Base-by-base conservation (phyloP, 2,113 vertebrate genomes). In the Gallinago undulata region DNA sequence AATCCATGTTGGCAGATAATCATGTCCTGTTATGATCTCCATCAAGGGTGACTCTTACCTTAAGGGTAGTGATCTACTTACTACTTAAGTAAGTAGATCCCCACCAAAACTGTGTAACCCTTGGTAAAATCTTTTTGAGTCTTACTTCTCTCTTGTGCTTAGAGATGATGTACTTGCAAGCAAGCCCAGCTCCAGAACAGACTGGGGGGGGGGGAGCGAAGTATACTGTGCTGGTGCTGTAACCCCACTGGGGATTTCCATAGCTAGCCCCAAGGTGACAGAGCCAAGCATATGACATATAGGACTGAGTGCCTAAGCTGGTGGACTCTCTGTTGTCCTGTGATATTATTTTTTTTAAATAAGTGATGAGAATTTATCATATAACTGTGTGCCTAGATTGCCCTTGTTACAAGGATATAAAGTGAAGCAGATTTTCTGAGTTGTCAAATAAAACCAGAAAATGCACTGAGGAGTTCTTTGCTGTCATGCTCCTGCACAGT, bases 1-100 rank as follows among this genome's bases (percentile, higher is more conserved):
- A 93, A 95, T 82, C 10, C 2, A 3, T 24, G 43, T 27, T 93
- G 87, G 35, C 90, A 95, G 69, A 19, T 89, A 93, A 84, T 93
- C 81, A 78, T 64, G n/a, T 84, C 19, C 35, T 91, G 81, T 93
- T 91, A 89, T 5, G 6, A 84, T 94, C 81, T 91, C 28, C 56
- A 56, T 33, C 15, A 16, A 70, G 51, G 68, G 1, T 50, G 31
- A 77, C 47, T 47, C 59, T 87, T 87, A 48, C 73, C 72, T 62
- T 87, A 45, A 4, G 50, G 45, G 3, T 9, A 59, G 11, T 16
- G 28, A 37, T 67, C 35, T 37, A 37, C 35, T 37, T 37, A 37
- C 35, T 37, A 37, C 35, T 37, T 37, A 37, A 37, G 35, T 37
- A 37, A 37, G 37, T 47, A 59, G 51, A 33, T 51, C 17, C 23